Evolutionary conservation across 2,797 vertebrate genomes (phyloP).

Genomic region (Thunnus albacares): DNA sequence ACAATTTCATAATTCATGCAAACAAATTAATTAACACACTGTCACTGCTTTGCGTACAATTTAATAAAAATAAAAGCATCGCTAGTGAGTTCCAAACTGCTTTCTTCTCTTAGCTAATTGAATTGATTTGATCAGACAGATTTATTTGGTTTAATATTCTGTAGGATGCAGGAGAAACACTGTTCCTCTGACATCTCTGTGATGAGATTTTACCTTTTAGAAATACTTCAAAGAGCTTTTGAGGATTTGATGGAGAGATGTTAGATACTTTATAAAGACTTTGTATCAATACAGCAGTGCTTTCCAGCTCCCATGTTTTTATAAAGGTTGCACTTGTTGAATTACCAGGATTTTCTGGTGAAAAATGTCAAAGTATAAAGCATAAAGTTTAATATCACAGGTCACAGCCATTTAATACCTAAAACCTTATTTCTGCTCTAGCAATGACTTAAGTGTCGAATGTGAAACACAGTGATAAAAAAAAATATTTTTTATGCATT

Average conservation of each 20-base stretch:
- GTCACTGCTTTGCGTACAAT: conserved; percentile 9
- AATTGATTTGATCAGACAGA: conserved; percentile 21
- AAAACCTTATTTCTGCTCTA: background rate
- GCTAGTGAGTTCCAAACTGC: background rate
- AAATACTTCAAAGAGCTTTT: no score
- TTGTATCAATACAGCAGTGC: background rate
- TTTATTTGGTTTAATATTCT: conserved; percentile 14
- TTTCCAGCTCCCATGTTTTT: background rate
- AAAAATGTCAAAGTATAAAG: background rate
- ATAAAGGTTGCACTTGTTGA: background rate
- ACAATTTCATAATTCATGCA: conserved; percentile 33
- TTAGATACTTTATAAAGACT: background rate
- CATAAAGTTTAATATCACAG: background rate
- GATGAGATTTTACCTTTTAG: background rate
- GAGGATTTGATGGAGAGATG: no score
- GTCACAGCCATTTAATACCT: background rate
- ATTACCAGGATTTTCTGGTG: background rate
- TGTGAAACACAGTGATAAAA: background rate
- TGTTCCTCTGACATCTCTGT: background rate
- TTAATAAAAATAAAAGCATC: conserved; percentile 32
- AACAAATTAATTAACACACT: conserved; percentile 37
- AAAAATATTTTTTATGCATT: background rate
- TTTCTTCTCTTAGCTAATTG: conserved; percentile 20
- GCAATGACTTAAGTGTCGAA: background rate
- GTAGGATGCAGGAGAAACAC: background rate